phyloP scores from a whole-genome alignment of 2,888 invertebrate species.

The Automeris io region DNA sequence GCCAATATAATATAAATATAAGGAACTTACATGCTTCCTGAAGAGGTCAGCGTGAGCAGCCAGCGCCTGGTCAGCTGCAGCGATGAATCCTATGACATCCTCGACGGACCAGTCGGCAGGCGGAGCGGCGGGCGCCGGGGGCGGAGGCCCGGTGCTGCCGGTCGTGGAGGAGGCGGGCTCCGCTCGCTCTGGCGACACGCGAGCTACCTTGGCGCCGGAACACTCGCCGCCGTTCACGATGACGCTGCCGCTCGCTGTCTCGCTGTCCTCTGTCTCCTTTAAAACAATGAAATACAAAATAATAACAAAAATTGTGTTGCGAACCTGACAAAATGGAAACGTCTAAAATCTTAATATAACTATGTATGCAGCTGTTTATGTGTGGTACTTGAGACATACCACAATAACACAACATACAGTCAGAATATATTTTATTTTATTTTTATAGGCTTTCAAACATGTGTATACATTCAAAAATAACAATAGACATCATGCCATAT shows the following conservation, averaged over 20 bases:
- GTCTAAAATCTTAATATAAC: no score
- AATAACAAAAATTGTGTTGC: no score
- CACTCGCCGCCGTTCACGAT: constrained; percentile 17
- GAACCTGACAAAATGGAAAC: no score
- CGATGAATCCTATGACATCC: constrained; percentile 95
- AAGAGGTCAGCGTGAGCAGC: constrained; percentile 94
- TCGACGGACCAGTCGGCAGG: constrained; percentile 95
- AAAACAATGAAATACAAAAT: constrained; percentile 9
- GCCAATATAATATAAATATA: constrained; percentile 13
- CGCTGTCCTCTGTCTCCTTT: constrained; percentile 22
- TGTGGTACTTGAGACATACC: no score
- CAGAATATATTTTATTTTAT: no score
- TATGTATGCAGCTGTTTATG: no score
- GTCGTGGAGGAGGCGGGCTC: constrained; percentile 85
- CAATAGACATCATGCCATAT: no score
- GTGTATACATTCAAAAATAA: no score
- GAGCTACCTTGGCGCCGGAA: constrained; percentile 47
- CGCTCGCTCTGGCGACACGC: constrained; percentile 74
- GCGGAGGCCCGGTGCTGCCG: constrained; percentile 38
- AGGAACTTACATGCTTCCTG: constrained; percentile 89
- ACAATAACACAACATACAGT: no score
- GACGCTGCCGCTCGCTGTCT: constrained; percentile 6
- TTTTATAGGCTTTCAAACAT: no score
- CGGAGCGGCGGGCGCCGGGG: constrained; percentile 62
- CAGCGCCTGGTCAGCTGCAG: constrained; percentile 88